These are phyloP conservation scores for Platycercus adscitus DNA, from an alignment of 2,113 vertebrate genomes.

Conservation along the genomic window DNA sequence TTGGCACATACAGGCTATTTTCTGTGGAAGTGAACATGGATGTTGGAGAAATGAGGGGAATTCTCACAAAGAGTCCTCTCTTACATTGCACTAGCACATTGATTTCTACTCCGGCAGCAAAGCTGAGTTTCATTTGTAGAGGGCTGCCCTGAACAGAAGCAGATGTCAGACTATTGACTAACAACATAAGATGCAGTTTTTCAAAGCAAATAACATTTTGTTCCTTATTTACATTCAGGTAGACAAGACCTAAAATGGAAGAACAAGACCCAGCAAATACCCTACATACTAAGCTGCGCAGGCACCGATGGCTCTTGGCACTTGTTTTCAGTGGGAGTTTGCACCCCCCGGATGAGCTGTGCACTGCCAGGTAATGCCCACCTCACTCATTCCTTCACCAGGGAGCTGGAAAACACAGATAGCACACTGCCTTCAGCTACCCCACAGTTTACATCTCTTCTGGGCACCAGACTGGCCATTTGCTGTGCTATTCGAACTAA, in stretches of 20 bases:
- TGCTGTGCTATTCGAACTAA: not conserved
- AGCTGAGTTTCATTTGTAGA: not conserved
- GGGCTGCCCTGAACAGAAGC: not conserved
- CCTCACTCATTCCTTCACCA: not conserved
- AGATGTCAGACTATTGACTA: not conserved
- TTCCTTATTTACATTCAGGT: not conserved
- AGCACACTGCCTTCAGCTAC: not conserved
- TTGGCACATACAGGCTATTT: not conserved
- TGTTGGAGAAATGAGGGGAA: not conserved
- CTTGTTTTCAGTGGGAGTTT: not conserved
- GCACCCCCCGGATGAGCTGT: accelerated
- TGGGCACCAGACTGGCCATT: not conserved
- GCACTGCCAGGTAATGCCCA: not conserved
- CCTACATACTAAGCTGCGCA: not conserved
- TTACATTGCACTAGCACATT: not conserved
- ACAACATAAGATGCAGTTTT: not conserved
- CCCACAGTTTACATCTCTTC: not conserved
- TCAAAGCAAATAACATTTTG: not conserved
- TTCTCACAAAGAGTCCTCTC: not conserved
- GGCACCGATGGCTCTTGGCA: not conserved
- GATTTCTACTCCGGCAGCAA: not conserved
- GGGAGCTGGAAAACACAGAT: not conserved
- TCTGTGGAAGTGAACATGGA: not conserved
- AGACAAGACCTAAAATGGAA: not conserved
- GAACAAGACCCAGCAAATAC: not conserved